These are phyloP conservation scores for Ianthella basta DNA, from an alignment of 37 sponge, comb jelly and placozoan species.

Conservation along the genomic window DNA sequence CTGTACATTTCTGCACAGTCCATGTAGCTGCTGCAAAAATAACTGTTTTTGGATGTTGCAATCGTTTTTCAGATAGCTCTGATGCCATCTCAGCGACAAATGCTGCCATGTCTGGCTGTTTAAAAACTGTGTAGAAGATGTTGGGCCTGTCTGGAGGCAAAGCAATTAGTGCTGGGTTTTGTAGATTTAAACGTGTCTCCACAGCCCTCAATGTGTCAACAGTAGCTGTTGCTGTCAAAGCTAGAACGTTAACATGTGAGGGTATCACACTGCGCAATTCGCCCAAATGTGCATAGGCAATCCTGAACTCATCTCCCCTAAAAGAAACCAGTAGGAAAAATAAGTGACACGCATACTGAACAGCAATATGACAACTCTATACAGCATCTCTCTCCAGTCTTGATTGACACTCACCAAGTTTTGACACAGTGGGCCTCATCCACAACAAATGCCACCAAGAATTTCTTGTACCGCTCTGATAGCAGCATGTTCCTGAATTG, in stretches of 20 bases:
- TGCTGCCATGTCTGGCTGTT: background rate
- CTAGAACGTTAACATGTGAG: constrained; percentile 27
- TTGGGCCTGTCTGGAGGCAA: constrained; percentile 41
- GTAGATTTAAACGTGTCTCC: background rate
- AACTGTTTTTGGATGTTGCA: background rate
- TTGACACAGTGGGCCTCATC: constrained; percentile 72
- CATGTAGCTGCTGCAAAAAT: too few species aligned
- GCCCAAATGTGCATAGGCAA: constrained; percentile 41
- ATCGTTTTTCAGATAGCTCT: background rate
- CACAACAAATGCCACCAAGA: constrained; percentile 50
- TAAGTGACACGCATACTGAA: background rate
- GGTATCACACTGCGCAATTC: constrained; percentile 49
- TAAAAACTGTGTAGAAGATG: constrained; percentile 11
- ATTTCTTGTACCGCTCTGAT: constrained; percentile 24
- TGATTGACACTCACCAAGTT: constrained; percentile 33
- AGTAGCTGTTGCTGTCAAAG: constrained; percentile 53
- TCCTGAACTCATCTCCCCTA: constrained; percentile 47
- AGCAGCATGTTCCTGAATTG: constrained; percentile 49
- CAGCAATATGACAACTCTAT: background rate
- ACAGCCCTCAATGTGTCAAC: constrained; percentile 30
- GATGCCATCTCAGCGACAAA: background rate
- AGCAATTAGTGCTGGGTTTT: constrained; percentile 23
- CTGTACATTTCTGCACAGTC: too few species aligned
- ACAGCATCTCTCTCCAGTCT: too few species aligned
- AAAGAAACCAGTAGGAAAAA: background rate